Evolutionary conservation across 2,113 vertebrate species (phyloP).

Genomic region (Eurystomus gularis): DNA sequence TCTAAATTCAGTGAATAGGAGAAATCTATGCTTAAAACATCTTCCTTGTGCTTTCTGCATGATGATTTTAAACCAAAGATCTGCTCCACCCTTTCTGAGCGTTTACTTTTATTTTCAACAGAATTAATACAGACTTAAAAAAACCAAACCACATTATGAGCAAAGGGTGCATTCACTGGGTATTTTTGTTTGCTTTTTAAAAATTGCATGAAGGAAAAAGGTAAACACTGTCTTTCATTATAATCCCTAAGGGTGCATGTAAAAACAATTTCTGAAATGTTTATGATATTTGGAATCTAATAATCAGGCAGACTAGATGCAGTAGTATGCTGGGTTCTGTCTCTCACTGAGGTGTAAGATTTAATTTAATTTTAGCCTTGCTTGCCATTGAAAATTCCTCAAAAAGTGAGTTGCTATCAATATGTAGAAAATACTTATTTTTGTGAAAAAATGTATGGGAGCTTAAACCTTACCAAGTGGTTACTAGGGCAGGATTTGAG

Average conservation of each 20-base stretch:
- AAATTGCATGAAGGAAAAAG: background rate
- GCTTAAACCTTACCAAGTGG: background rate
- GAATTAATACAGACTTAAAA: background rate
- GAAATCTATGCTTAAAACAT: background rate
- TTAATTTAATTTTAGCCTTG: background rate
- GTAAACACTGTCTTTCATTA: background rate
- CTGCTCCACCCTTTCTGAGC: background rate
- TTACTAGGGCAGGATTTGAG: background rate
- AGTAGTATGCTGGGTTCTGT: background rate
- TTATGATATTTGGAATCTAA: background rate
- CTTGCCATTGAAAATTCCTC: background rate
- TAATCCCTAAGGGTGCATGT: background rate
- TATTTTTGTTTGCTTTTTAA: background rate
- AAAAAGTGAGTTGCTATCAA: background rate
- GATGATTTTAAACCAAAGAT: background rate
- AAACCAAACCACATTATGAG: background rate
- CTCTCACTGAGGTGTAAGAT: background rate
- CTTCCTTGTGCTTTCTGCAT: background rate
- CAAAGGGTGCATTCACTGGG: background rate
- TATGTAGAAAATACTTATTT: background rate
- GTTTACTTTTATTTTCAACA: background rate
- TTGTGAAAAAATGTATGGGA: background rate
- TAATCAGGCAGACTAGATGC: background rate
- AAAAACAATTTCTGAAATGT: background rate
- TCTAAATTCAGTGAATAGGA: background rate